Conservation (phyloP, 2,888 invertebrate genomes). For the Platynereis dumerilii region DNA sequence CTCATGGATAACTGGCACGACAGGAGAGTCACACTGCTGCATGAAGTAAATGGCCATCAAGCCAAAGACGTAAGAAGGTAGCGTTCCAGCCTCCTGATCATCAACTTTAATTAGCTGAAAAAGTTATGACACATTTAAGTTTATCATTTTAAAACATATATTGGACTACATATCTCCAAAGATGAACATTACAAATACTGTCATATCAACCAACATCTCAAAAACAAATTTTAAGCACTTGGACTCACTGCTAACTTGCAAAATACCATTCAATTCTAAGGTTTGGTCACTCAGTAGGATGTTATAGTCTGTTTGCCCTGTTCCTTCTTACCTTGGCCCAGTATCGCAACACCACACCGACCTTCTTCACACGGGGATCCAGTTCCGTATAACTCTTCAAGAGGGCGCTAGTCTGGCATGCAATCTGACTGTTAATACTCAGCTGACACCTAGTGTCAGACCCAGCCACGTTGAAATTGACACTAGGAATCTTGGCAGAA, state of each 20-base stretch:
- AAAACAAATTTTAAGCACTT: too few species aligned
- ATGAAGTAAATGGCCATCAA: constrained; percentile 67
- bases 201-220: too few species aligned
- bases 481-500: constrained; percentile 59
- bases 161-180: neutral
- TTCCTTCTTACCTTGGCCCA: constrained; percentile 66
- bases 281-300: too few species aligned
- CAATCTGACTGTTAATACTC: constrained; percentile 59
- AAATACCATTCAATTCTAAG: too few species aligned
- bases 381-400: constrained; percentile 66
- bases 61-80: constrained; percentile 66
- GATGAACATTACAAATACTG: neutral
- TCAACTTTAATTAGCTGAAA: constrained; percentile 64
- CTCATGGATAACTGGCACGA: constrained; percentile 66
- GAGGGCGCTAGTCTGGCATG: constrained; percentile 67
- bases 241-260: neutral
- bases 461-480: constrained; percentile 54
- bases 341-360: constrained; percentile 62
- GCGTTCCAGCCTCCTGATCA: constrained; percentile 64
- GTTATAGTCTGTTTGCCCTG: too few species aligned
- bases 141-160: neutral
- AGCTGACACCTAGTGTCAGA: constrained; percentile 50
- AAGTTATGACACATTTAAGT: constrained; percentile 14
- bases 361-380: constrained; percentile 64
- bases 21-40: constrained; percentile 61